Base-by-base conservation (phyloP, 2,113 vertebrate species). In the Gopherus flavomarginatus region DNA sequence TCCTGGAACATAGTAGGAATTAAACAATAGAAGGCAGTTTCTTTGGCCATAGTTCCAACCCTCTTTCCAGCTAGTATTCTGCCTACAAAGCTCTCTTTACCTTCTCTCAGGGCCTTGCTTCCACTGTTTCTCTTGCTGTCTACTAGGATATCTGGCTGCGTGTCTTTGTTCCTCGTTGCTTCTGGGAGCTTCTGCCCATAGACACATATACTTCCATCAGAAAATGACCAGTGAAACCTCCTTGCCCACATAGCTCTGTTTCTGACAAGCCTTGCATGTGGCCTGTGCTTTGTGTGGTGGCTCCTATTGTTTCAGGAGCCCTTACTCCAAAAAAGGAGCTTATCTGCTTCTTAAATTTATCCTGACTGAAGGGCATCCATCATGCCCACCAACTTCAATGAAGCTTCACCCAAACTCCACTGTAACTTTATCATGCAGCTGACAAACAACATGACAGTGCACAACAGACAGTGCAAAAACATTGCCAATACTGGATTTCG, bases 101-200 rank as follows among this genome's bases (percentile, higher is more conserved):
- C 75, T 84, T 91, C 93, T 94, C 88, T 86, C 92, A 86, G 3
- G 0, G 2, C 94, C 88, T 8, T 83, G 52, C 8, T 44, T 85
- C 57, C 38, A 52, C 77, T 59, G 57, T 50, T 80, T 77, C 24
- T 24, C 75, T 90, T 93, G 49, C 44, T 90, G 13, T 24, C 79
- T 75, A 52, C 83, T 77, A 26, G 38, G 6, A 24, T 44, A 42
- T 44, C 14, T 44, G 24, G 72, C 86, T 89, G 22, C 93, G 94
- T 96, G 42, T 77, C 91, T 90, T 59, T 24, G 47, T 47, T 57
- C 65, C 62, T 56, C 42, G 12, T 93, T 90, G 38, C 49, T 92
- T 92, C 62, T 94, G 86, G 17, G 93, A 87, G 42, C 49, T 94
- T 93, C 72, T 96, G 86, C 81, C 87, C 53, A 81, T 87, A 92